phyloP scores from a whole-genome alignment of 2,888 invertebrate species.

The Megaustenia siamemsis region DNA sequence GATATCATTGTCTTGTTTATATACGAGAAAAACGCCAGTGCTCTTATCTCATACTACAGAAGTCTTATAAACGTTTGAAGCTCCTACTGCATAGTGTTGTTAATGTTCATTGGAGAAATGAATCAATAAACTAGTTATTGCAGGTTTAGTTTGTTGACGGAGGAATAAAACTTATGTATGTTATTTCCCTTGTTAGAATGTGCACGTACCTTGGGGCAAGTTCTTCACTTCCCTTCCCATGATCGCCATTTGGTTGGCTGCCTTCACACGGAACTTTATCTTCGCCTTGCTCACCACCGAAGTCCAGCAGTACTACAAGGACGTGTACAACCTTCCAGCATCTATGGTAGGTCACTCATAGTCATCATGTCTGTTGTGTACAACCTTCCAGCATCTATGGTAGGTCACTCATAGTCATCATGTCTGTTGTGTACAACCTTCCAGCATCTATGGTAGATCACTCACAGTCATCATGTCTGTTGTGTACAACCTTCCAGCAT shows the following conservation, averaged over 20 bases:
- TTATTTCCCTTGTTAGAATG: constrained; percentile 18
- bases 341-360: constrained; percentile 10
- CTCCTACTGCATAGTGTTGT: no score
- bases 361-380: not conserved
- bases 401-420: not conserved
- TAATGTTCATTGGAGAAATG: no score
- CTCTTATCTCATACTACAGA: no score
- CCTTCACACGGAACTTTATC: constrained; percentile 70
- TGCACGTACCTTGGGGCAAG: constrained; percentile 62
- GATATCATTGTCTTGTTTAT: no score
- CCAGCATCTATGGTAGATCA: no score
- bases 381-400: not conserved
- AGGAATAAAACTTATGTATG: not conserved
- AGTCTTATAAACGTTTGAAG: no score
- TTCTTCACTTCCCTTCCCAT: constrained; percentile 68
- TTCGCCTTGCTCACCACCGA: constrained; percentile 67
- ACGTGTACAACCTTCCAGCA: constrained; percentile 57
- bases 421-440: no score
- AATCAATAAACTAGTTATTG: no score
- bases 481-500: no score
- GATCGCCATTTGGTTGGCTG: constrained; percentile 65
- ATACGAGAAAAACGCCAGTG: no score
- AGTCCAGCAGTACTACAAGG: constrained; percentile 66
- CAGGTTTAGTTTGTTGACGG: no score
- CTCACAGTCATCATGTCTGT: no score